These are phyloP conservation scores for Varanus komodoensis DNA, from an alignment of 2,113 vertebrate genomes.

Conservation along the genomic window DNA sequence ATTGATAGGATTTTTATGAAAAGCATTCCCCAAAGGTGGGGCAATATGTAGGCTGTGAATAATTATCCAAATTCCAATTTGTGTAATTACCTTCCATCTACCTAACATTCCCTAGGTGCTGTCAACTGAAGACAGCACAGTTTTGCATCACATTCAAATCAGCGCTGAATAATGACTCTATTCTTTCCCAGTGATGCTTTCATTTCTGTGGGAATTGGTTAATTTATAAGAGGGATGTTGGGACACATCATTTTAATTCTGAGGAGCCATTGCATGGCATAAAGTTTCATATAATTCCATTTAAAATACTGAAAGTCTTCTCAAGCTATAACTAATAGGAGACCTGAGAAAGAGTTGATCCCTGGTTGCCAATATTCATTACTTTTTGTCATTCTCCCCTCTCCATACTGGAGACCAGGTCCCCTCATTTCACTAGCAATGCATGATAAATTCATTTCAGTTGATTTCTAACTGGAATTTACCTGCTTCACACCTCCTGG, in stretches of 20 bases:
- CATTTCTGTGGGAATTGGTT: background rate
- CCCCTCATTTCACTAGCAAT: background rate
- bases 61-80: constrained; percentile 31
- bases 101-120: constrained; percentile 28
- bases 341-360: background rate
- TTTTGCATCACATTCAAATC: constrained; percentile 1
- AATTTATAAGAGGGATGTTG: accelerated
- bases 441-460: too few relatives aligned
- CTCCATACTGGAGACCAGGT: background rate
- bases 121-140: constrained; percentile 8
- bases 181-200: background rate
- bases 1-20: constrained; percentile 18
- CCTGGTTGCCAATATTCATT: background rate
- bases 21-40: constrained; percentile 43
- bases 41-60: background rate
- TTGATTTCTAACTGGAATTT: too few relatives aligned
- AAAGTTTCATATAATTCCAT: background rate
- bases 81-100: constrained; percentile 34
- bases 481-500: too few relatives aligned
- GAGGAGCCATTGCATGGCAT: background rate
- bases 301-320: background rate
- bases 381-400: background rate
- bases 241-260: background rate
- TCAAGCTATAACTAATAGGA: background rate
- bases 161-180: background rate